Conservation (phyloP, 2,113 vertebrate genomes). For the Sprattus sprattus region DNA sequence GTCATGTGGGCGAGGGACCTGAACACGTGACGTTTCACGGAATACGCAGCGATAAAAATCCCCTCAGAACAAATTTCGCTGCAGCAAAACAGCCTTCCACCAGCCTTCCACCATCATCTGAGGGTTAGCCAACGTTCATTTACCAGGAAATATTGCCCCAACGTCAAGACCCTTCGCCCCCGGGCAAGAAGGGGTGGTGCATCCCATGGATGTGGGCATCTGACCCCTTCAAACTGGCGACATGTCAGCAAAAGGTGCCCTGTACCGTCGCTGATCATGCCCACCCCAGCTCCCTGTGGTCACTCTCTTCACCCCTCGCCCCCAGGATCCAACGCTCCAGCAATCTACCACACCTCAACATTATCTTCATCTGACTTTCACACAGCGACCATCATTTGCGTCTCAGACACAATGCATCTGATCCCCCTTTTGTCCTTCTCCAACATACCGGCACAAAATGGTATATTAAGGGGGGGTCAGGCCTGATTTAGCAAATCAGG, state of each 20-base stretch:
- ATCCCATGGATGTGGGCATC: slow-evolving; percentile 35
- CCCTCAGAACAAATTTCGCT: slow-evolving; percentile 60
- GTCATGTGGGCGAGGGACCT: slow-evolving; percentile 65
- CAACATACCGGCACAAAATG: neutral
- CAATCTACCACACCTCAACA: neutral
- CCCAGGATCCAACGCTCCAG: neutral
- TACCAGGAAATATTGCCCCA: slow-evolving; percentile 50
- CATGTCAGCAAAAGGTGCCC: slow-evolving; percentile 30
- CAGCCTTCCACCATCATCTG: slow-evolving; percentile 60
- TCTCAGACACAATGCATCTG: neutral
- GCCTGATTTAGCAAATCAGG: slow-evolving; percentile 1
- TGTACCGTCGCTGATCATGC: neutral
- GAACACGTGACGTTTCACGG: slow-evolving; percentile 68
- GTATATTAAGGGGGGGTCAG: neutral
- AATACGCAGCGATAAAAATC: slow-evolving; percentile 58
- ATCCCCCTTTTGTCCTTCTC: neutral
- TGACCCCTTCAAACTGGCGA: slow-evolving; percentile 44
- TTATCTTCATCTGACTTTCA: slow-evolving; percentile 27
- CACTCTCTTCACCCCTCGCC: slow-evolving; percentile 6
- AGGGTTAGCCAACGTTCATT: slow-evolving; percentile 54
- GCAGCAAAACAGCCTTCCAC: slow-evolving; percentile 59
- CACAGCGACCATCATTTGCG: slow-evolving; percentile 33
- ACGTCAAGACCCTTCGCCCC: slow-evolving; percentile 65
- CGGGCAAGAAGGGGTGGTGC: slow-evolving; percentile 28
- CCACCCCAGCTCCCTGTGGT: neutral